phyloP scores from a whole-genome alignment of 2,113 vertebrate species.

The Mola mola region DNA sequence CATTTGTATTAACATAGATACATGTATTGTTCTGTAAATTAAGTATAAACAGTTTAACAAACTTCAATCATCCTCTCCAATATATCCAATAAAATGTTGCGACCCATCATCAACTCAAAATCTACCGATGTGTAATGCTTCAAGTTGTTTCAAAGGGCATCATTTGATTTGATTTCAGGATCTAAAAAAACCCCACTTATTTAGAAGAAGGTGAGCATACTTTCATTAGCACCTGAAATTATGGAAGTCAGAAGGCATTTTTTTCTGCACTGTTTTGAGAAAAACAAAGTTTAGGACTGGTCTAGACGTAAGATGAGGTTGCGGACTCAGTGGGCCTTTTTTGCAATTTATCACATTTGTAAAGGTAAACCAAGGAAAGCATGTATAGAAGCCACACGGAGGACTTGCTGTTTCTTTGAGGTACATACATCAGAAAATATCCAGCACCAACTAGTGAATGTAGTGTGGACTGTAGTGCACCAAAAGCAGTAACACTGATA shows the following conservation, averaged over 20 bases:
- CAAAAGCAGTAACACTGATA: conserved; percentile 10
- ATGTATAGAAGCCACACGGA: neutral
- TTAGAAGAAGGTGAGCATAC: neutral
- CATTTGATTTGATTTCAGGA: neutral
- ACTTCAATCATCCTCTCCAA: conserved; percentile 12
- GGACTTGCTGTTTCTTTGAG: neutral
- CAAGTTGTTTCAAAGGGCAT: neutral
- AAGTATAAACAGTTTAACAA: conserved; percentile 34
- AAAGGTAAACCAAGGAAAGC: neutral
- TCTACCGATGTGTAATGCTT: neutral
- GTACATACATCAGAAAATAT: neutral
- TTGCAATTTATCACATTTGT: too few relatives aligned
- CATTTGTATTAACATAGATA: conserved; percentile 33
- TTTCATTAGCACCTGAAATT: neutral
- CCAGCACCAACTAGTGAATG: neutral
- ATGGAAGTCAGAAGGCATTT: neutral
- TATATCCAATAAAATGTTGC: conserved; percentile 2
- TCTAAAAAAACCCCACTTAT: neutral
- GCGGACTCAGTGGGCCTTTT: too few relatives aligned
- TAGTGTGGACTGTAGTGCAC: conserved; percentile 10
- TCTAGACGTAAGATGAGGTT: too few relatives aligned
- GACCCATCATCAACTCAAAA: neutral
- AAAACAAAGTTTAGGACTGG: neutral
- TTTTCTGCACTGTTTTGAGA: neutral
- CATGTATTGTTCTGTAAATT: conserved; percentile 19